Percentiles rank a stretch among this genome's conserved stretches.
phyloP scores from a whole-genome alignment of 2,888 invertebrate species.

The Hyposoter didymator region DNA sequence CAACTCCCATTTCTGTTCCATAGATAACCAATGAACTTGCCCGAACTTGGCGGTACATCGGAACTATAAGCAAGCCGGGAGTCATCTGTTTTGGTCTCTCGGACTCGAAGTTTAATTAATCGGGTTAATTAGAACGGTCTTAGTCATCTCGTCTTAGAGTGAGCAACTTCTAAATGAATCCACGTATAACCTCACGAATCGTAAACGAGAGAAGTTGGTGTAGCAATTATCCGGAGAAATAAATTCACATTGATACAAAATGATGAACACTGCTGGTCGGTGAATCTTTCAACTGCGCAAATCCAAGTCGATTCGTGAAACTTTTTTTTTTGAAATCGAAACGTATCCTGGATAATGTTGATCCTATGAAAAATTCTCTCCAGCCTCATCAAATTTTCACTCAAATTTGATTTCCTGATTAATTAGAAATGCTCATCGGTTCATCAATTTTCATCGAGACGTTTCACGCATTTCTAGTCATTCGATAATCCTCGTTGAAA shows the following conservation, averaged over 20 bases:
- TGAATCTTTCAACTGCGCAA: neutral
- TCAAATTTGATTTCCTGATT: neutral
- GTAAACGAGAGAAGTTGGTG: neutral
- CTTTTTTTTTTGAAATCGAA: neutral
- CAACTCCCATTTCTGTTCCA: too few relatives aligned
- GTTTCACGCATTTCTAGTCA: neutral
- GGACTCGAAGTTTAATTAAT: conserved; percentile 54
- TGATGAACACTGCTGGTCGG: neutral
- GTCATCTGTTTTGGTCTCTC: conserved; percentile 24
- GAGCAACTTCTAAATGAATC: conserved; percentile 27
- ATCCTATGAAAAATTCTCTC: neutral
- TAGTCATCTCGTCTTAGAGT: conserved; percentile 16
- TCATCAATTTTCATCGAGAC: neutral
- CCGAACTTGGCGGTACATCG: conserved; percentile 8
- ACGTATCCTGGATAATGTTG: neutral
- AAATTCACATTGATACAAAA: neutral
- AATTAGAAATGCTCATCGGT: neutral
- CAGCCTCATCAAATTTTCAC: neutral
- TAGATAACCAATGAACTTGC: neutral
- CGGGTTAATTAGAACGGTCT: conserved; percentile 37
- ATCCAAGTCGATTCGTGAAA: neutral
- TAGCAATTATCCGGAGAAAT: conserved; percentile 3
- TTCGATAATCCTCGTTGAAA: neutral
- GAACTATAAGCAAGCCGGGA: conserved; percentile 3
- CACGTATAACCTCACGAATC: conserved; percentile 26